Percentiles rank a stretch among this genome's conserved stretches.
Evolutionary conservation across 2,113 vertebrate species (phyloP).

Genomic region (Vulpes ferrilata): DNA sequence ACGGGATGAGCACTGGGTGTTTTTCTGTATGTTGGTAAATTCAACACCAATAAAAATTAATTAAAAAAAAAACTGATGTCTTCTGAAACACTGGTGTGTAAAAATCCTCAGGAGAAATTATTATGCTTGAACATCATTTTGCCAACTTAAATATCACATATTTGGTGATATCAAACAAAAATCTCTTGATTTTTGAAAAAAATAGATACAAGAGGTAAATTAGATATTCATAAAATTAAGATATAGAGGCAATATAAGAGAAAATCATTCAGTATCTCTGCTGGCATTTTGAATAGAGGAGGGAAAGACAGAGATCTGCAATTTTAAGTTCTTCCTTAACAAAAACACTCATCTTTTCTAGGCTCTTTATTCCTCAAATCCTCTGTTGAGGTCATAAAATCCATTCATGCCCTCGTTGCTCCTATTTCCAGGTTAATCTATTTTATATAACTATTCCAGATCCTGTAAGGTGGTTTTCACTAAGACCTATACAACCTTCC

Average conservation of each 20-base stretch:
- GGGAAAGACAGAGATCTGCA: not conserved
- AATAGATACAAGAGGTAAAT: not conserved
- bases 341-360: not conserved
- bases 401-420: not conserved
- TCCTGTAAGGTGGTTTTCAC: not conserved
- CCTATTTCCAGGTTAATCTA: not conserved
- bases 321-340: not conserved
- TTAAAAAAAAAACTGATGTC: not conserved
- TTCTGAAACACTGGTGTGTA: not conserved
- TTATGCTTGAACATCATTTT: not conserved
- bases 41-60: too few species aligned
- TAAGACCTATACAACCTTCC: not conserved
- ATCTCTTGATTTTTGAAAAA: not conserved
- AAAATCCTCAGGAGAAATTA: not conserved
- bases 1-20: too few species aligned
- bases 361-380: not conserved
- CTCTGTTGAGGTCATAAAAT: not conserved
- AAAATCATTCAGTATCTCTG: not conserved
- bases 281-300: not conserved
- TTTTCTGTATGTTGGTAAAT: too few species aligned
- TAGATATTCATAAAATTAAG: not conserved
- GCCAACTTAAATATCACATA: not conserved
- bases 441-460: not conserved
- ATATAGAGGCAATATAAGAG: not conserved
- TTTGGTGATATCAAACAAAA: not conserved